A percentile compares a stretch with the other conserved stretches of the same genome.
Conservation (phyloP, 2,113 vertebrate species). For the Arvicanthis niloticus region DNA sequence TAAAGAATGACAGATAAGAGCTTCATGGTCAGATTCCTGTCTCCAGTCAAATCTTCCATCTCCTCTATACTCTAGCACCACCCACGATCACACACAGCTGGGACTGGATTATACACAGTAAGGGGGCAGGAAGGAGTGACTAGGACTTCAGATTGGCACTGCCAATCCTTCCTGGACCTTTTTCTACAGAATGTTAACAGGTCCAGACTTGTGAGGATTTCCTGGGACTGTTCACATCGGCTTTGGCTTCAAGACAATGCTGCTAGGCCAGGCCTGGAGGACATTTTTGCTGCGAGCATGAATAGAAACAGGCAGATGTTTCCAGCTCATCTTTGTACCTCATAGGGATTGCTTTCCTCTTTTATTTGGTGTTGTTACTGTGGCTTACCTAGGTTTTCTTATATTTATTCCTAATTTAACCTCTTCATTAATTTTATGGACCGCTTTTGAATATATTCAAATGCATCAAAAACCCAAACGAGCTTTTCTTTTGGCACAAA, state of each 20-base stretch:
- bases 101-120: neutral
- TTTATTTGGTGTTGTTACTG: neutral
- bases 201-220: neutral
- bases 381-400: neutral
- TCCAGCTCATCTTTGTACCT: neutral
- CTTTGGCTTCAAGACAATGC: neutral
- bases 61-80: neutral
- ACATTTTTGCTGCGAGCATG: neutral
- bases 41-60: neutral
- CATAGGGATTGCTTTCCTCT: neutral
- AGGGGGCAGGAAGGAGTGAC: too few relatives aligned
- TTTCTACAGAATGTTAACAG: neutral
- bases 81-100: neutral
- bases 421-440: neutral
- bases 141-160: neutral
- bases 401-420: neutral
- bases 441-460: neutral
- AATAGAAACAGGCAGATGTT: neutral
- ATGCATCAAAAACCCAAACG: neutral
- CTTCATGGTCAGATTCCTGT: neutral
- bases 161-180: neutral
- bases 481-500: neutral
- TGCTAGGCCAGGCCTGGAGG: neutral
- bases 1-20: neutral
- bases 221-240: too few relatives aligned